Conservation (phyloP, 2,888 invertebrate genomes). For the Sepioteuthis lessoniana region DNA sequence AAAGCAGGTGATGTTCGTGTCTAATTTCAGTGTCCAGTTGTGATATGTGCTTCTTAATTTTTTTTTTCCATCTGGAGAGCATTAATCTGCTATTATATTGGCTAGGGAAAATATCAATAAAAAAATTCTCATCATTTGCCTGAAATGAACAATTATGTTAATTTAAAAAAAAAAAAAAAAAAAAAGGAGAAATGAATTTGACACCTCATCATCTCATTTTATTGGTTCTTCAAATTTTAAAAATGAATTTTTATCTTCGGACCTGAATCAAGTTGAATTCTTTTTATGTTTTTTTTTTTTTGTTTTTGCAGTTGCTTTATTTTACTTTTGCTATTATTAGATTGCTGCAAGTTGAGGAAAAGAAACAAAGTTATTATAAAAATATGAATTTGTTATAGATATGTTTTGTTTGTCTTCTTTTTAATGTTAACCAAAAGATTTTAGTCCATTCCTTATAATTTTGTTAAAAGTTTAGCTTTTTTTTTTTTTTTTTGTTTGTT, state of each 20-base stretch:
- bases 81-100: neutral
- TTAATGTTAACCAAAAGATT: neutral
- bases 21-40: conserved; percentile 34
- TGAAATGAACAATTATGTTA: neutral
- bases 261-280: neutral
- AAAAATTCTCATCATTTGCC: neutral
- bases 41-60: neutral
- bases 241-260: neutral
- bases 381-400: neutral
- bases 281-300: neutral
- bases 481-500: neutral
- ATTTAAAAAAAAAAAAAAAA: neutral
- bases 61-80: neutral
- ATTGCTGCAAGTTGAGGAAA: neutral
- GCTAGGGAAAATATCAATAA: neutral
- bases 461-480: neutral
- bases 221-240: conserved; percentile 33
- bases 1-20: conserved; percentile 37
- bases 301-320: neutral
- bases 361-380: neutral
- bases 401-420: too few species aligned
- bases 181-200: neutral
- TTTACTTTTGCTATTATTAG: neutral
- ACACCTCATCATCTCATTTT: neutral
- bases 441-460: neutral